Evolutionary conservation across 2,888 invertebrate species (phyloP), one percentile per base, ranked within the genome.

Genomic region (Panopea generosa): DNA sequence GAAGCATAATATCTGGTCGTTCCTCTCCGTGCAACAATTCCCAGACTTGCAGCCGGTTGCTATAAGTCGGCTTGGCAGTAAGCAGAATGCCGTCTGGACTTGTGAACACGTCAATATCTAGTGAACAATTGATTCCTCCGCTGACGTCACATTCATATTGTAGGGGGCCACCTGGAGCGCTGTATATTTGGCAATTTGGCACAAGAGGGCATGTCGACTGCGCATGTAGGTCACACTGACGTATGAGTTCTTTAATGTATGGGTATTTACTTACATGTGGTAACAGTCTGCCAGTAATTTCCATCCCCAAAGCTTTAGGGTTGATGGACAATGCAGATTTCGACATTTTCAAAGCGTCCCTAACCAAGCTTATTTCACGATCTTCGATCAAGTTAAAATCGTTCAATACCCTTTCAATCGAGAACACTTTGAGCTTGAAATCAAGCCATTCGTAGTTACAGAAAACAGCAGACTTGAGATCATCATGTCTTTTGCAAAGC

Each of bases 391-490:
- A 43, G 38, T 79, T 77, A 89, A 98, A 99, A 92, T 99, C 99
- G 2, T 97, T 96, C 3, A 99, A 94, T 0, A 98, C 96, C 0
- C 98, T 96, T 92, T 99, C 98, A n/a, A 99, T 94, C 0, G 98
- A 98, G 87, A 98, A 98, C 87, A 97, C 97, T 83, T 96, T 96
- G 1, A 98, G 94, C 90, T 99, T 99, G 0, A 98, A 97, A 90
- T 98, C 97, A 0, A 99, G 94, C 98, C 98, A 99, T 89, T 97
- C 96, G 91, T 98, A 99, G 93, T 98, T 98, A 93, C 99, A 99
- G 0, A 99, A 94, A 0, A 99, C 98, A 89, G 97, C 95, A 29
- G 96, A 95, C 90, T 97, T 97, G 18, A 99, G 94, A 92, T 98
- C 98, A 62, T 96, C 96, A 90, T 97, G 97, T 18, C 89, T 83